Conservation (phyloP, 2,797 vertebrate species). For the Scomberomorus guttatus region DNA sequence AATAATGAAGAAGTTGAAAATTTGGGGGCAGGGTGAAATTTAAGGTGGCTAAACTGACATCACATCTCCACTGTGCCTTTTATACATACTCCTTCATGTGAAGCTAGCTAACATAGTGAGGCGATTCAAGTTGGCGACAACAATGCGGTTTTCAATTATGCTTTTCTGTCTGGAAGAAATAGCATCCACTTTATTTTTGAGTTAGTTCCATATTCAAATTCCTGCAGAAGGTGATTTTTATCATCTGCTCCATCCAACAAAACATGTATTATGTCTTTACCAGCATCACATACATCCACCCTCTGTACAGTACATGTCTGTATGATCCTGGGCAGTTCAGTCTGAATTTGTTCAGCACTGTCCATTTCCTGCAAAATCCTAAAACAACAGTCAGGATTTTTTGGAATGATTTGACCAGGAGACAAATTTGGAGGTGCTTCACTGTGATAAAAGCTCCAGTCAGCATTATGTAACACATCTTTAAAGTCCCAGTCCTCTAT, state of each 20-base stretch:
- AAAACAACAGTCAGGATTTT: constrained; percentile 11
- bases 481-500: constrained; percentile 56
- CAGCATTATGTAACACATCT: constrained; percentile 61
- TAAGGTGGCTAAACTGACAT: neutral
- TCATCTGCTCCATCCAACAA: neutral
- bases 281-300: neutral
- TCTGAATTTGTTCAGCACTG: constrained; percentile 16
- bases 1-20: too few species aligned
- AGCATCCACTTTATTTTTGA: neutral
- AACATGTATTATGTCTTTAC: neutral
- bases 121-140: neutral
- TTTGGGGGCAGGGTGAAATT: too few species aligned
- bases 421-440: constrained; percentile 27
- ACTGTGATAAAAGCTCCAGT: constrained; percentile 40
- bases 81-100: neutral
- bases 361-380: neutral
- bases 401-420: constrained; percentile 25
- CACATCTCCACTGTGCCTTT: neutral
- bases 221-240: neutral
- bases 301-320: neutral
- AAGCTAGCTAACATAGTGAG: neutral
- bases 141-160: too few species aligned
- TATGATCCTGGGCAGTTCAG: neutral
- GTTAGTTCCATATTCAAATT: neutral
- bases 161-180: too few species aligned